A percentile compares a stretch with the other conserved stretches of the same genome.
Evolutionary conservation across 2,113 vertebrate genomes (phyloP).

Genomic region (Rhineura floridana): DNA sequence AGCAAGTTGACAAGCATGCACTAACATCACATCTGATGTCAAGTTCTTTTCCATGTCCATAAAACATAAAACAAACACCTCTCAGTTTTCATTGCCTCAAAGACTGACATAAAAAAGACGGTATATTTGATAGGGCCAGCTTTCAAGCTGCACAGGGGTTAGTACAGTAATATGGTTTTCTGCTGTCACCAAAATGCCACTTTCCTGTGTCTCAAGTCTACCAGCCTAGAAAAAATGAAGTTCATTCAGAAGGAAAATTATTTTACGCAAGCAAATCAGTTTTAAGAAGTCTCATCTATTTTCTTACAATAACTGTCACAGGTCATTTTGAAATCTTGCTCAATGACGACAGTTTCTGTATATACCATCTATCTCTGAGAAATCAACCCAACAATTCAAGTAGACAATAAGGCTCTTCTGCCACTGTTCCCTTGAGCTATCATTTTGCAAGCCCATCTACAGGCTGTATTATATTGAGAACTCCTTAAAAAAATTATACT

Average conservation of each 20-base stretch:
- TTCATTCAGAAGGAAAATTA: background rate
- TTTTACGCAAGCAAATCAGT: background rate
- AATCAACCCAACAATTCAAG: conserved; percentile 12
- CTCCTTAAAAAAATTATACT: background rate
- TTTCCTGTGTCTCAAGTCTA: background rate
- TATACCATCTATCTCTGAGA: background rate
- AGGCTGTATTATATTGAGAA: background rate
- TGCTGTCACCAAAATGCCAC: background rate
- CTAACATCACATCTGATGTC: background rate
- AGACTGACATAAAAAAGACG: too few species aligned
- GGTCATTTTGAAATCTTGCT: background rate
- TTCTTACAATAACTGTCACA: background rate
- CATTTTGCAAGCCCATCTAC: background rate
- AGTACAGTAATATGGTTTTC: background rate
- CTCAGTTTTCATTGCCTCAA: background rate
- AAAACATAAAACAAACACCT: too few species aligned
- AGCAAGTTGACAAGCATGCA: background rate
- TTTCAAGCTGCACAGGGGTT: background rate
- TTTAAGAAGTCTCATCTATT: background rate
- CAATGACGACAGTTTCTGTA: background rate
- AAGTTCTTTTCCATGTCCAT: too few species aligned
- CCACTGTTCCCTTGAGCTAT: background rate
- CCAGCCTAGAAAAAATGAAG: background rate
- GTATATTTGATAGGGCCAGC: background rate
- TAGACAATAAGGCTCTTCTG: background rate